These are phyloP conservation scores for Ceyx melanurus DNA, from an alignment of 2,113 vertebrate genomes.

Conservation along the genomic window DNA sequence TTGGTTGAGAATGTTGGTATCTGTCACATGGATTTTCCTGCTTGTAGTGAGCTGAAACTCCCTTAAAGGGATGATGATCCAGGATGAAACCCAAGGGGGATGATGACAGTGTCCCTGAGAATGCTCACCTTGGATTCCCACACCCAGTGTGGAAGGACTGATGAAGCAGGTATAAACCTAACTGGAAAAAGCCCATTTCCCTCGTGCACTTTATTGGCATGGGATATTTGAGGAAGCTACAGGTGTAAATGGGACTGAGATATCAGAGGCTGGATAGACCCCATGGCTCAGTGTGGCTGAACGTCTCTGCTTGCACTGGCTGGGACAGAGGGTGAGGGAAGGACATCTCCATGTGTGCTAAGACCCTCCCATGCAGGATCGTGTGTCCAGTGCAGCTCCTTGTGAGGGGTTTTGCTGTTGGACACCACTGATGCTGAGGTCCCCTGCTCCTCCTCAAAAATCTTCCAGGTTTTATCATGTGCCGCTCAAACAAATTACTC, in stretches of 20 bases:
- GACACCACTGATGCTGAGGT: not conserved
- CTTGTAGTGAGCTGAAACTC: not conserved
- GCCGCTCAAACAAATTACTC: not conserved
- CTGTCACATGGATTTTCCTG: not conserved
- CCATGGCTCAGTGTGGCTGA: fast-evolving
- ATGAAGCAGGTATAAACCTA: not conserved
- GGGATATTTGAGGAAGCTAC: not conserved
- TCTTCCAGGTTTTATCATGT: not conserved
- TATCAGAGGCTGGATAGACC: not conserved
- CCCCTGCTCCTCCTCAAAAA: not conserved
- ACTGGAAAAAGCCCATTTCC: fast-evolving
- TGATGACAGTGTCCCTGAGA: not conserved
- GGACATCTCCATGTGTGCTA: fast-evolving
- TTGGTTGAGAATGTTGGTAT: not conserved
- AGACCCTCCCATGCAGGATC: fast-evolving
- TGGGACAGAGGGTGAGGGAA: not conserved
- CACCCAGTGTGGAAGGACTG: not conserved
- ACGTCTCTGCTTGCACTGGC: not conserved
- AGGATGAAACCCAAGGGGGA: not conserved
- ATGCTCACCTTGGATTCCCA: not conserved
- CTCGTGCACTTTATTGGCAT: not conserved
- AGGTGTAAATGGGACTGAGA: not conserved
- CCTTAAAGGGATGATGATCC: not conserved
- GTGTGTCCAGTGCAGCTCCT: not conserved
- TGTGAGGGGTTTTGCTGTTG: not conserved